phyloP scores from a whole-genome alignment of 2,888 invertebrate species.

The Amblyteles armatorius region DNA sequence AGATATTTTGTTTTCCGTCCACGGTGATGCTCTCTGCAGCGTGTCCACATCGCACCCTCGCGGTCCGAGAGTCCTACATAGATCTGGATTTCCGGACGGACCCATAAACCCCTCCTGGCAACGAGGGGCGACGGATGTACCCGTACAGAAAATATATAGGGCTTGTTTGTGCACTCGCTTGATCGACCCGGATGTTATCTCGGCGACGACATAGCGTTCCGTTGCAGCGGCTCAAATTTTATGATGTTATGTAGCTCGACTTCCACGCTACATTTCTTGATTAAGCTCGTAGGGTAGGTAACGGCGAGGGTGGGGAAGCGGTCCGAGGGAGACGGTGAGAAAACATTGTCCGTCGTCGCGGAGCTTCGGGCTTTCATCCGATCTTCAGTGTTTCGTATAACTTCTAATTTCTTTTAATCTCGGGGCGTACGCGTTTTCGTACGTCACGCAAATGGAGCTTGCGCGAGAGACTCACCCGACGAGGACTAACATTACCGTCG shows the following conservation, averaged over 20 bases:
- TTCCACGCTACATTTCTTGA: neutral
- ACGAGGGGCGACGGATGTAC: neutral
- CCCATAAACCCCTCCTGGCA: neutral
- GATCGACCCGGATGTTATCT: slow-evolving; percentile 6
- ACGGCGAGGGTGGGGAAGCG: neutral
- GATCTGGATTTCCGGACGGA: neutral
- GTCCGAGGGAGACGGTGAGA: neutral
- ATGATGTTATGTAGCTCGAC: neutral
- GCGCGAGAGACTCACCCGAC: neutral
- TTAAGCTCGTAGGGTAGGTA: neutral
- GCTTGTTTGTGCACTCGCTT: slow-evolving; percentile 3
- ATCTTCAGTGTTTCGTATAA: neutral
- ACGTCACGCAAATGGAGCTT: neutral
- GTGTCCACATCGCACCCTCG: neutral
- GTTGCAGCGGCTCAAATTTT: slow-evolving; percentile 9
- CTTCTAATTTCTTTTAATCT: neutral
- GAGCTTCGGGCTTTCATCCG: neutral
- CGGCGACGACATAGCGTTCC: neutral
- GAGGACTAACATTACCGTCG: neutral
- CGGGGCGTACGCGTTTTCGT: neutral
- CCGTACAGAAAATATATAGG: neutral
- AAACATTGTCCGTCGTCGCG: slow-evolving; percentile 10
- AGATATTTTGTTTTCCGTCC: slow-evolving; percentile 43
- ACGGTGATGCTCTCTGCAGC: slow-evolving; percentile 13
- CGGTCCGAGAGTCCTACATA: neutral